Evolutionary conservation across 2,888 invertebrate genomes (phyloP).

Genomic region (Clistopyga incitator): DNA sequence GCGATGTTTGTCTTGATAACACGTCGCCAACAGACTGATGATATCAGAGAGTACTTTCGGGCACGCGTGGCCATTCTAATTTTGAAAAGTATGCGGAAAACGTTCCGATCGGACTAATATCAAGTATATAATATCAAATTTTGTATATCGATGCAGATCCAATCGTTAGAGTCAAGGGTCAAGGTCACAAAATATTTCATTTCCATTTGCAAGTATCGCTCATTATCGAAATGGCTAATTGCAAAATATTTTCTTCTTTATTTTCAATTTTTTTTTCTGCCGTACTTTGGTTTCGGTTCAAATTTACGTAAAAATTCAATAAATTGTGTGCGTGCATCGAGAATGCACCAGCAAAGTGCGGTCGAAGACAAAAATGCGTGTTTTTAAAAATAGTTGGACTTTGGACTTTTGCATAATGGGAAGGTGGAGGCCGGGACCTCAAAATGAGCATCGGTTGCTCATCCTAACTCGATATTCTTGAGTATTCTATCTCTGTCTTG

Average conservation of each 20-base stretch:
- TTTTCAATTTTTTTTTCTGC: neutral
- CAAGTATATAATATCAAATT: neutral
- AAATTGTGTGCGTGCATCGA: neutral
- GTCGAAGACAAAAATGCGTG: conserved; percentile 25
- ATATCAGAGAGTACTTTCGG: neutral
- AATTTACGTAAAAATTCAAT: neutral
- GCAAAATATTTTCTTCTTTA: neutral
- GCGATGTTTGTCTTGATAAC: neutral
- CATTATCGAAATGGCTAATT: neutral
- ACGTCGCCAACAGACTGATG: neutral
- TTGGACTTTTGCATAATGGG: conserved; percentile 26
- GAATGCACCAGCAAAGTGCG: conserved; percentile 25
- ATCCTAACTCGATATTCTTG: conserved; percentile 6
- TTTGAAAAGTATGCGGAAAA: conserved; percentile 6
- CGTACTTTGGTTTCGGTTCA: neutral
- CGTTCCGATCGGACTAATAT: neutral
- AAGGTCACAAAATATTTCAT: conserved; percentile 18
- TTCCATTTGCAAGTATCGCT: neutral
- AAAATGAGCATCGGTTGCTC: conserved; percentile 39
- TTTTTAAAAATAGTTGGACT: conserved; percentile 60
- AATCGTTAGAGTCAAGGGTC: conserved; percentile 19
- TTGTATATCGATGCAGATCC: conserved; percentile 15
- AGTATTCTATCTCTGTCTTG: conserved; percentile 20
- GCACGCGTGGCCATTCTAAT: neutral
- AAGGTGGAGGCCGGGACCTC: conserved; percentile 15